Conservation (phyloP, 92 coral and sea anemone species). For the Epizoanthus scotinus region DNA sequence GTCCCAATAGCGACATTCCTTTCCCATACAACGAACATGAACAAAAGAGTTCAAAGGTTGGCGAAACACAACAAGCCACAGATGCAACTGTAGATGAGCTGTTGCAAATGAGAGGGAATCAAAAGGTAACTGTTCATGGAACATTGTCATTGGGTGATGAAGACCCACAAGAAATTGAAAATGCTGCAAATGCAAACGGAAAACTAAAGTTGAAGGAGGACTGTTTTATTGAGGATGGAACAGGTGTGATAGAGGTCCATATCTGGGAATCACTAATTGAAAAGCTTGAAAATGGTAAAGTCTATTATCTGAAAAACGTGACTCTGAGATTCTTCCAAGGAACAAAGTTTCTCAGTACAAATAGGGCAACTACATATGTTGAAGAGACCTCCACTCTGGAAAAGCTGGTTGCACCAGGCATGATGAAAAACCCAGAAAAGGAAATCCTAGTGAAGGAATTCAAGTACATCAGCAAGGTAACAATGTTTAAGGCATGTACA, state of each 20-base stretch:
- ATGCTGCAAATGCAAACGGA: neutral
- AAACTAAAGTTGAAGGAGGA: conserved; percentile 10
- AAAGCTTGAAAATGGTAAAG: conserved; percentile 28
- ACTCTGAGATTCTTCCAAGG: conserved; percentile 37
- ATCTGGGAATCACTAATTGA: conserved; percentile 35
- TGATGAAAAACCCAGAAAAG: conserved; percentile 11
- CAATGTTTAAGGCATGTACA: conserved; percentile 25
- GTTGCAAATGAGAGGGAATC: conserved; percentile 27
- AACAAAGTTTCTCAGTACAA: conserved; percentile 11
- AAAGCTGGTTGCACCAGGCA: conserved; percentile 2
- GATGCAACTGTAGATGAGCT: conserved; percentile 28
- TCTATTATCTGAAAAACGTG: conserved; percentile 37
- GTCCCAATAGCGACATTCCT: conserved; percentile 32
- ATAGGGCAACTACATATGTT: conserved; percentile 5
- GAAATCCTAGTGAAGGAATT: conserved; percentile 23
- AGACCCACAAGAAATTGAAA: conserved; percentile 26
- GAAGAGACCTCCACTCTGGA: conserved; percentile 16
- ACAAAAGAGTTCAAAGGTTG: neutral
- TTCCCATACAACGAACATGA: conserved; percentile 21
- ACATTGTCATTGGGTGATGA: conserved; percentile 20
- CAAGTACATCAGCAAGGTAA: conserved; percentile 37
- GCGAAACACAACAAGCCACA: conserved; percentile 10
- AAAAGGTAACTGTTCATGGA: conserved; percentile 43
- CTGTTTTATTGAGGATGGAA: conserved; percentile 40
- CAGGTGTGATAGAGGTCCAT: conserved; percentile 28